A percentile compares a stretch with the other conserved stretches of the same genome.
phyloP scores from a whole-genome alignment of 1,140 invertebrate genomes.

The Aphaenogaster ashmeadi region DNA sequence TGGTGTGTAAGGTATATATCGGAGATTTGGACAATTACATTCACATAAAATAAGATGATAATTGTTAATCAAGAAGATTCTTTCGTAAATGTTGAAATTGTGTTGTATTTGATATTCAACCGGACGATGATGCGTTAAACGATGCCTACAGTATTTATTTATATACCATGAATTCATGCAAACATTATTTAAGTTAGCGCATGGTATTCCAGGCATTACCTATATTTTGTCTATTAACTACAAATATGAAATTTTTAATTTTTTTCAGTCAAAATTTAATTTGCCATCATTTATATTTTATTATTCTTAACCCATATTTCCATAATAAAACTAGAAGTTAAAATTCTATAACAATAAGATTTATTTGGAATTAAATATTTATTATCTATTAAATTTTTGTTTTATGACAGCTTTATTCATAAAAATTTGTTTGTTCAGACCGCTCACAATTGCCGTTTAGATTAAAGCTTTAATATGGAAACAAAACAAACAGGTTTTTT shows the following conservation, averaged over 20 bases:
- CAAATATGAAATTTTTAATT: not conserved
- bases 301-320: not conserved
- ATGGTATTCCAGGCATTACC: not conserved
- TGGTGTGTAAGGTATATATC: constrained; percentile 70
- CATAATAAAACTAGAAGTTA: not conserved
- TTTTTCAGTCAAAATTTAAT: not conserved
- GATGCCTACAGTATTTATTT: not conserved
- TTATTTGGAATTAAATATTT: not conserved
- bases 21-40: not conserved
- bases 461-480: not conserved
- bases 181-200: constrained; percentile 20
- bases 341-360: not conserved
- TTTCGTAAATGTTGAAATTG: not conserved
- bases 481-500: not conserved
- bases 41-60: not conserved
- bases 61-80: constrained; percentile 35
- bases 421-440: not conserved
- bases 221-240: not conserved
- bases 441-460: not conserved
- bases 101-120: constrained; percentile 2
- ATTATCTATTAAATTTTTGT: not conserved
- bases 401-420: not conserved
- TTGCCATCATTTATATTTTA: not conserved
- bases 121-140: not conserved
- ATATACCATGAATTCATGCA: not conserved